phyloP scores from a whole-genome alignment of 2,113 vertebrate genomes.

The Periophthalmodon schlosseri region DNA sequence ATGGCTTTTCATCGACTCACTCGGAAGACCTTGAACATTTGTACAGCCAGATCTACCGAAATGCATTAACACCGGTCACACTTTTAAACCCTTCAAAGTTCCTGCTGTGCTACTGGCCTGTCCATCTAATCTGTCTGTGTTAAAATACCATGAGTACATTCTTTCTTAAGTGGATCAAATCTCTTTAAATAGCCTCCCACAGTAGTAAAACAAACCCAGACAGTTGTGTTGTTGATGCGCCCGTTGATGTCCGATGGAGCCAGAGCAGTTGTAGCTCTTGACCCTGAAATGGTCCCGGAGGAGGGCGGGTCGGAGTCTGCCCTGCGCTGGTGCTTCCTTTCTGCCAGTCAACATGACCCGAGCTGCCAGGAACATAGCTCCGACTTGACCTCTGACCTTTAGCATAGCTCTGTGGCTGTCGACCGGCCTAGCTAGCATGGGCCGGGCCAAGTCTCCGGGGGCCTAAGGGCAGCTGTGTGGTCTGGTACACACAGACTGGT shows the following conservation, averaged over 20 bases:
- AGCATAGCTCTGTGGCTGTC: slow-evolving; percentile 7
- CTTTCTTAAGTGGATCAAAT: background rate
- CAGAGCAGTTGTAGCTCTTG: slow-evolving; percentile 52
- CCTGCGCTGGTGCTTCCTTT: slow-evolving; percentile 40
- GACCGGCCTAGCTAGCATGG: slow-evolving; percentile 5
- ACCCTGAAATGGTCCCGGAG: slow-evolving; percentile 40
- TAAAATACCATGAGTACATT: background rate
- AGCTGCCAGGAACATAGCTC: slow-evolving; percentile 55
- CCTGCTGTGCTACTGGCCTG: background rate
- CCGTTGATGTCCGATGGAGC: slow-evolving; percentile 62
- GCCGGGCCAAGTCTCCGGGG: slow-evolving; percentile 22
- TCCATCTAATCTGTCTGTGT: background rate
- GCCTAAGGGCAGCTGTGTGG: slow-evolving; percentile 37
- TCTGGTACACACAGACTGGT: slow-evolving; percentile 32
- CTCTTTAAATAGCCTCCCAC: background rate
- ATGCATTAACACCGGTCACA: background rate
- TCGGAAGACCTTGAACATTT: background rate
- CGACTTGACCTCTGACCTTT: slow-evolving; percentile 44
- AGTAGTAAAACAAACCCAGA: background rate
- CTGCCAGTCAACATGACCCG: slow-evolving; percentile 46
- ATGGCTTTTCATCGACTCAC: background rate
- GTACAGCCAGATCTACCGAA: background rate
- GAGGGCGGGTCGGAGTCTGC: slow-evolving; percentile 27
- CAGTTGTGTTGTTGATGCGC: background rate
- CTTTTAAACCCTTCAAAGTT: background rate